Base-by-base conservation (phyloP, 2,113 vertebrate species). In the Macquaria australasica region DNA sequence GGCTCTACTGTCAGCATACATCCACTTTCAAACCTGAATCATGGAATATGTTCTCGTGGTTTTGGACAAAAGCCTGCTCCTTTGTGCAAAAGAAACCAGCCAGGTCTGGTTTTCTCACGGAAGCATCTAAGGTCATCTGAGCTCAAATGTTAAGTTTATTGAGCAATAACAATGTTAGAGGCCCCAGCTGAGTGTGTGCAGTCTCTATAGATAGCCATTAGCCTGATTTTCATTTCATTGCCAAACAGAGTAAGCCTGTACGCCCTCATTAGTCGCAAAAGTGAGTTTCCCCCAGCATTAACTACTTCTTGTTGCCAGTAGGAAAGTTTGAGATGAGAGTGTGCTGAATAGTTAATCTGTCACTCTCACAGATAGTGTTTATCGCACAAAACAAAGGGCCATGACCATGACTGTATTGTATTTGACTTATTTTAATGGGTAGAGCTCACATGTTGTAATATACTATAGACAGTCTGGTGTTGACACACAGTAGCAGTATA, bases 211-310 rank as follows among this genome's bases (percentile, higher is more conserved):
- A 87, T 87, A 85, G 79, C 79, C 72, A 85, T 91, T 78, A 88
- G 89, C 82, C 86, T 91, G 70, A 83, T 90, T 90, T 87, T 86
- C 23, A 67, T 89, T 85, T 83, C 77, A 88, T 75, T 78, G 73
- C 90, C 66, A 64, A 88, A 85, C 76, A 71, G 56, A 25, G 62
- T 67, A 43, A 79, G 75, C n/a, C 41, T 66, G 64, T 43, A 45
- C 8, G 18, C 68, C 70, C 84, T 90, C 82, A 72, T 91, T 86
- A 89, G 60, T 76, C 43, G 81, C 71, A 73, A 20, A 66, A 87
- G 75, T 58, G 50, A 73, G 73, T 76, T 82, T 83, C 48, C 34
- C 50, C 28, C 20, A 51, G 77, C 55, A 45, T 66, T 64, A 69
- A 81, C 50, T 43, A 31, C 39, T 76, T 63, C 25, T 72, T 73